phyloP scores from a whole-genome alignment of 1,140 invertebrate genomes.

The Riptortus pedestris region DNA sequence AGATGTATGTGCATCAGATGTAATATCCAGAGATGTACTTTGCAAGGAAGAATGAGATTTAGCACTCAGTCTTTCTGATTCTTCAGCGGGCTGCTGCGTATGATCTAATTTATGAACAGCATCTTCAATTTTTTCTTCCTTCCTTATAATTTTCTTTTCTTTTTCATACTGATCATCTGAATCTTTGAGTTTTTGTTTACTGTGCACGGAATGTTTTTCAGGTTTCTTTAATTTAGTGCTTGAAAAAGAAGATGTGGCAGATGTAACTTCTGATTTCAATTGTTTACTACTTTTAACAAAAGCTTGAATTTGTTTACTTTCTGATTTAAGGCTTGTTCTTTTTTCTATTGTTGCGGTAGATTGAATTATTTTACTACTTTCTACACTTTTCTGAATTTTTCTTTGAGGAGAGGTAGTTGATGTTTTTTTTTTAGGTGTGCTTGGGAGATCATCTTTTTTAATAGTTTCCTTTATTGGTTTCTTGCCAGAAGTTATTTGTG shows the following conservation, averaged over 20 bases:
- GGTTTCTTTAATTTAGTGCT: too few relatives aligned
- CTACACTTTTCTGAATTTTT: too few relatives aligned
- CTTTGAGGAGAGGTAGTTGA: too few relatives aligned
- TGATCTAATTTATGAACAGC: background rate
- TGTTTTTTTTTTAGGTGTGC: too few relatives aligned
- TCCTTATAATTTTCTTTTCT: slow-evolving; percentile 22
- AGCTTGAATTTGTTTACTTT: too few relatives aligned
- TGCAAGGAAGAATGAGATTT: slow-evolving; percentile 27
- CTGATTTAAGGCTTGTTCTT: background rate
- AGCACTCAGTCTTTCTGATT: slow-evolving; percentile 11
- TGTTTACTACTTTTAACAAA: too few relatives aligned
- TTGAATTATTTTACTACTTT: background rate
- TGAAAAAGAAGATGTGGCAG: too few relatives aligned
- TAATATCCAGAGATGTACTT: slow-evolving; percentile 25
- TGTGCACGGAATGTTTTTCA: background rate
- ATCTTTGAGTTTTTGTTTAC: slow-evolving; percentile 6
- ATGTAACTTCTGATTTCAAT: too few relatives aligned
- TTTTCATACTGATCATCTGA: slow-evolving; percentile 5
- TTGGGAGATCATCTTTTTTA: too few relatives aligned
- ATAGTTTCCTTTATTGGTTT: too few relatives aligned
- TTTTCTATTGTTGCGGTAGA: background rate
- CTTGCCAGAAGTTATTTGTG: too few relatives aligned
- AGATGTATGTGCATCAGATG: slow-evolving; percentile 22
- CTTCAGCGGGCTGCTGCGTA: slow-evolving; percentile 10
- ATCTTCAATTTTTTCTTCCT: background rate